Conservation (phyloP, 2,113 vertebrate genomes). For the Platanista minor region DNA sequence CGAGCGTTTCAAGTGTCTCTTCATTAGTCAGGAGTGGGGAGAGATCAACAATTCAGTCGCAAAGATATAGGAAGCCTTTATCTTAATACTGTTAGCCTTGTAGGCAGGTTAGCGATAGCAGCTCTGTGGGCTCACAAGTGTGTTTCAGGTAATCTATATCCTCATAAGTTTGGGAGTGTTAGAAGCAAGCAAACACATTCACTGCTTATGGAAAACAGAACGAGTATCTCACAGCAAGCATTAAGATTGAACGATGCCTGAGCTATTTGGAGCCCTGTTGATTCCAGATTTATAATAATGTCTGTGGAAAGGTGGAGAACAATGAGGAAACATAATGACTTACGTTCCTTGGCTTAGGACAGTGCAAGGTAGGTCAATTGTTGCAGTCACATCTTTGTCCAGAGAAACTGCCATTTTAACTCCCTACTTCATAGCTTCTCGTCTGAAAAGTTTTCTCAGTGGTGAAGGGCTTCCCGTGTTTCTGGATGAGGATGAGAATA, state of each 20-base stretch:
- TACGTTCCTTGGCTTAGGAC: conserved; percentile 17
- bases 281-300: conserved; percentile 58
- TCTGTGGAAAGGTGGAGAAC: conserved; percentile 19
- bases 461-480: background rate
- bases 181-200: conserved; percentile 49
- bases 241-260: conserved; percentile 44
- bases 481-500: background rate
- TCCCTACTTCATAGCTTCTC: conserved; percentile 38
- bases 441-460: conserved; percentile 43
- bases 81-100: conserved; percentile 75
- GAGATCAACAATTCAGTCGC: conserved; percentile 59
- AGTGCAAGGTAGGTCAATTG: background rate
- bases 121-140: conserved; percentile 63
- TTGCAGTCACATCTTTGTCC: background rate
- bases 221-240: background rate
- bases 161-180: conserved; percentile 70
- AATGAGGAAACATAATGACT: background rate
- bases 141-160: conserved; percentile 74
- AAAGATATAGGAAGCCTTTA: conserved; percentile 72
- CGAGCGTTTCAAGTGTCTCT: conserved; percentile 56
- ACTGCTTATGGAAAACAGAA: conserved; percentile 46
- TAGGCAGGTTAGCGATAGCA: conserved; percentile 69
- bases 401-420: conserved; percentile 5
- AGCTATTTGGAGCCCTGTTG: background rate
- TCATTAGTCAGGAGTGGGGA: conserved; percentile 73